Conservation (phyloP, 2,113 vertebrate species). For the Megalops atlanticus region DNA sequence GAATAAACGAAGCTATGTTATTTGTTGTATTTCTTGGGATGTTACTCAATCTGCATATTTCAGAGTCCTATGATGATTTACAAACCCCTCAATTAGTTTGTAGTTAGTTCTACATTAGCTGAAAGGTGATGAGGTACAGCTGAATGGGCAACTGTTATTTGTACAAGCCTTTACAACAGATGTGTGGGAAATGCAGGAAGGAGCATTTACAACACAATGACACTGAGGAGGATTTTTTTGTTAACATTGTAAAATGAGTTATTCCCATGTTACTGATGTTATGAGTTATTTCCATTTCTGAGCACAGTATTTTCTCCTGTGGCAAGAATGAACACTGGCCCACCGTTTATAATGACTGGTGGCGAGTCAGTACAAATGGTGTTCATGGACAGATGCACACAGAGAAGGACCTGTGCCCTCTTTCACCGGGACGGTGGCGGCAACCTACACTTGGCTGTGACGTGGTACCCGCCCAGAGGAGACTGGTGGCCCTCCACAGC, state of each 20-base stretch:
- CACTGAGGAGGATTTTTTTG: background rate
- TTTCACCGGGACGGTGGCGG: background rate
- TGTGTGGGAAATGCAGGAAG: no score
- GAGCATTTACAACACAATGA: background rate
- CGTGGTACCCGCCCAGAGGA: conserved; percentile 82
- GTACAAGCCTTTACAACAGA: background rate
- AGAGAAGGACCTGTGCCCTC: background rate
- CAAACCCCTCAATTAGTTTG: no score
- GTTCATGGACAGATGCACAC: background rate
- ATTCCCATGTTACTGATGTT: no score
- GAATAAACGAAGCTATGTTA: no score
- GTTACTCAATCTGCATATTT: no score
- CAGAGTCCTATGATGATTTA: no score
- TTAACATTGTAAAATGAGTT: background rate
- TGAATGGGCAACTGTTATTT: background rate
- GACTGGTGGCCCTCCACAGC: conserved; percentile 85
- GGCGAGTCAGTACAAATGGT: background rate
- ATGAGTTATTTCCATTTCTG: no score
- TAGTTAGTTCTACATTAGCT: no score
- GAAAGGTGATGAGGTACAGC: no score
- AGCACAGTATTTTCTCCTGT: background rate
- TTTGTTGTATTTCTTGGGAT: no score
- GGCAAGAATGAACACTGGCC: no score
- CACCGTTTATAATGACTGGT: no score
- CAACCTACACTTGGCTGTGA: conserved; percentile 84